Evolutionary conservation across 2,113 vertebrate species (phyloP), one percentile per base, ranked within the genome.

Genomic region (Aptenodytes forsteri): DNA sequence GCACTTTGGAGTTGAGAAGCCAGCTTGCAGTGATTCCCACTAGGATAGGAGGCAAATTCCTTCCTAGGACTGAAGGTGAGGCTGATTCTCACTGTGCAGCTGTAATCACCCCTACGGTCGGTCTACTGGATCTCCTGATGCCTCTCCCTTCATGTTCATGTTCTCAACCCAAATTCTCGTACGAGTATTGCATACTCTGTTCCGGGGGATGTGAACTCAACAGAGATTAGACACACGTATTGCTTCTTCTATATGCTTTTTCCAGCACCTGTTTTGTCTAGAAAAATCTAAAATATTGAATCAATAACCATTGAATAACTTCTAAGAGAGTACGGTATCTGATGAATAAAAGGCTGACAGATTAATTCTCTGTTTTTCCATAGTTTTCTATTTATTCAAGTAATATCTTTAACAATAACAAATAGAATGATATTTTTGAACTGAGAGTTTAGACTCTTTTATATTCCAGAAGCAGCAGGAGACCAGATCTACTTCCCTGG

Each of bases 181-280:
- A 1, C 0, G 0, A 16, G 19, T 11, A 2, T 13, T 61, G 11
- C 4, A 2, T 8, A 1, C 18, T 36, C 20, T 84, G 3, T 22
- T 59, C 27, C 1, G 2, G 19, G 20, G 27, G 2, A 7, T 30
- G 19, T 36, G 22, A 59, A 40, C 29, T 27, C 55, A 47, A 0
- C 10, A 13, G 16, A 10, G 21, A 1, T 42, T 8, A 47, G 17
- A 10, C 22, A 13, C 3, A 0, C 5, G 1, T 9, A 22, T 10
- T 58, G 11, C 36, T 40, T 2, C 36, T 62, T 62, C 18, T 47
- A 0, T 12, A 14, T n/a, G 17, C 42, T 75, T 11, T 16, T 87
- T 46, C 36, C 8, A 23, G 12, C 13, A 26, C 5, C 1, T 73
- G 13, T 8, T 10, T 10, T n/a, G 36, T 54, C 40, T 54, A 52